A percentile compares a stretch with the other conserved stretches of the same genome.
Evolutionary conservation across 2,113 vertebrate species (phyloP).

Genomic region (Mungos mungo): DNA sequence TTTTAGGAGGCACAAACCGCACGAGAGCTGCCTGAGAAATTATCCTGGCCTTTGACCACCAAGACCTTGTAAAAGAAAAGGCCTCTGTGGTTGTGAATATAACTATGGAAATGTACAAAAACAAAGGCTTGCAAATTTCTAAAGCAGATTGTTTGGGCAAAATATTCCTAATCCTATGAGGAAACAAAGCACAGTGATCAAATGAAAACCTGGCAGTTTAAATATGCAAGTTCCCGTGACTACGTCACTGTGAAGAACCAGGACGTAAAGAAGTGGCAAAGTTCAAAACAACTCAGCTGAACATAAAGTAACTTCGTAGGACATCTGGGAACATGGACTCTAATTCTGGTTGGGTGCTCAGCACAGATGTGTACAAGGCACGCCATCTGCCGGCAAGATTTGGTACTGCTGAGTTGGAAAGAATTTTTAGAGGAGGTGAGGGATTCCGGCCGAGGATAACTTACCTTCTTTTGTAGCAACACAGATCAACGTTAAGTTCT

Average conservation of each 20-base stretch:
- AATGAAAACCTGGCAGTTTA: not conserved
- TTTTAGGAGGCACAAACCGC: constrained; percentile 55
- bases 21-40: not conserved
- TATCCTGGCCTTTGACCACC: not conserved
- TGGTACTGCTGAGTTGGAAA: constrained; percentile 11
- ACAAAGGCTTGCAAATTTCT: not conserved
- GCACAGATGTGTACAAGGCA: not conserved
- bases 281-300: not conserved
- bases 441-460: not conserved
- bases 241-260: not conserved
- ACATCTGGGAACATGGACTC: not conserved
- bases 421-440: not conserved
- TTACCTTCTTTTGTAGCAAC: not conserved
- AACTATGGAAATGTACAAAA: not conserved
- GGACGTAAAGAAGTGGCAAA: not conserved
- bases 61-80: not conserved
- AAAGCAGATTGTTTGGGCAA: not conserved
- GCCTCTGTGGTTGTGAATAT: not conserved
- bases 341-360: not conserved
- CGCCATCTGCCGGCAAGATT: constrained; percentile 62
- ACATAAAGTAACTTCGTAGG: not conserved
- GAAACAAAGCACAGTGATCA: not conserved
- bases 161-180: not conserved
- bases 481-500: not conserved
- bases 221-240: not conserved